Percentiles rank a stretch among this genome's conserved stretches.
These are phyloP conservation scores for Lanistes nyassanus DNA, from an alignment of 1,140 invertebrate genomes.

Conservation along the genomic window DNA sequence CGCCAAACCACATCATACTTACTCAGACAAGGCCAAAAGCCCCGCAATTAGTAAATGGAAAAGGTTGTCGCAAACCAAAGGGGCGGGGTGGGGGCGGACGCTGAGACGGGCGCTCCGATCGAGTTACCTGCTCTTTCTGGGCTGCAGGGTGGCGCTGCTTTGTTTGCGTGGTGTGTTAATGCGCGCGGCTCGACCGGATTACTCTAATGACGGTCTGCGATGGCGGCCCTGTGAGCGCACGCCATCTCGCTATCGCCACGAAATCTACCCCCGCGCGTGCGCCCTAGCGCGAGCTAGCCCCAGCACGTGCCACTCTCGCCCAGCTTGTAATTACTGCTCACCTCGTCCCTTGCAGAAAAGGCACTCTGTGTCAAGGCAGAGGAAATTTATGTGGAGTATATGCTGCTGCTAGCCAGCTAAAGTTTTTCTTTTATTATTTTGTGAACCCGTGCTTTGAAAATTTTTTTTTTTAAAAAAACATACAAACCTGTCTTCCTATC, in stretches of 20 bases:
- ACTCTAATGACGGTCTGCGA: conserved; percentile 21
- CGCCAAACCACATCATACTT: too few relatives aligned
- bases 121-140: conserved; percentile 7
- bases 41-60: conserved; percentile 2
- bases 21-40: conserved; percentile 1
- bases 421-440: too few relatives aligned
- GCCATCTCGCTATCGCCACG: conserved; percentile 10
- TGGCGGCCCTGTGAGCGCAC: background rate
- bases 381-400: too few relatives aligned
- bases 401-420: too few relatives aligned
- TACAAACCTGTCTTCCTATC: too few relatives aligned
- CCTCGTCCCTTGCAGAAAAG: conserved; percentile 1
- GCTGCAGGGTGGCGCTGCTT: conserved; percentile 8
- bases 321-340: conserved; percentile 24
- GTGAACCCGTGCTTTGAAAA: too few relatives aligned
- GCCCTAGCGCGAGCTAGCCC: background rate
- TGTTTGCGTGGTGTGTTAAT: background rate
- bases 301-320: conserved; percentile 20
- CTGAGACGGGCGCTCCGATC: background rate
- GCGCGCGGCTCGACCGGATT: conserved; percentile 7
- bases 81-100: too few relatives aligned
- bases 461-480: too few relatives aligned
- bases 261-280: conserved; percentile 24
- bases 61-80: background rate
- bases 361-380: too few relatives aligned